phyloP scores from a whole-genome alignment of 2,113 vertebrate genomes.

The Pandion haliaetus region DNA sequence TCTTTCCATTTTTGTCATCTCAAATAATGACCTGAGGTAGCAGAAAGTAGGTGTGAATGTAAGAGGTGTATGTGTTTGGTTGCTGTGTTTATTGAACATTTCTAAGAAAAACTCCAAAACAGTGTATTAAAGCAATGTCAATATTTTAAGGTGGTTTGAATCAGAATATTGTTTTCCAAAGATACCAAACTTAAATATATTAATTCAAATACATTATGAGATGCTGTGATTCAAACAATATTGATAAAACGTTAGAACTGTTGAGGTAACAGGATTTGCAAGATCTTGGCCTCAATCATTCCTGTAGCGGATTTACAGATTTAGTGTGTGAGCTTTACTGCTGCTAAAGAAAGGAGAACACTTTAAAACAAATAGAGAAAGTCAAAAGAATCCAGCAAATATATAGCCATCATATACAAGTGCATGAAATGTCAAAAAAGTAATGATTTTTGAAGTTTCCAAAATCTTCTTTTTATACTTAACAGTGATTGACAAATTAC shows the following conservation, averaged over 20 bases:
- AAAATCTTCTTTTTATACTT: neutral
- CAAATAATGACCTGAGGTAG: neutral
- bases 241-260: neutral
- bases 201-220: neutral
- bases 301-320: neutral
- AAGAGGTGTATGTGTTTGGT: neutral
- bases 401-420: neutral
- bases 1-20: neutral
- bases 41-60: neutral
- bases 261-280: neutral
- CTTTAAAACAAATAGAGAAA: neutral
- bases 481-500: neutral
- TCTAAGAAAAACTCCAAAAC: neutral
- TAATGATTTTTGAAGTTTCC: neutral
- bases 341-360: neutral
- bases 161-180: neutral
- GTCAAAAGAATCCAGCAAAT: neutral
- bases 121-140: neutral
- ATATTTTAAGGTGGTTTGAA: neutral
- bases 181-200: neutral
- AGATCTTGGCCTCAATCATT: neutral
- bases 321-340: neutral
- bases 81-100: neutral
- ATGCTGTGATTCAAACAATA: neutral
- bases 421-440: neutral